These are phyloP conservation scores for Tauraco erythrolophus DNA, from an alignment of 2,113 vertebrate species.

Conservation along the genomic window DNA sequence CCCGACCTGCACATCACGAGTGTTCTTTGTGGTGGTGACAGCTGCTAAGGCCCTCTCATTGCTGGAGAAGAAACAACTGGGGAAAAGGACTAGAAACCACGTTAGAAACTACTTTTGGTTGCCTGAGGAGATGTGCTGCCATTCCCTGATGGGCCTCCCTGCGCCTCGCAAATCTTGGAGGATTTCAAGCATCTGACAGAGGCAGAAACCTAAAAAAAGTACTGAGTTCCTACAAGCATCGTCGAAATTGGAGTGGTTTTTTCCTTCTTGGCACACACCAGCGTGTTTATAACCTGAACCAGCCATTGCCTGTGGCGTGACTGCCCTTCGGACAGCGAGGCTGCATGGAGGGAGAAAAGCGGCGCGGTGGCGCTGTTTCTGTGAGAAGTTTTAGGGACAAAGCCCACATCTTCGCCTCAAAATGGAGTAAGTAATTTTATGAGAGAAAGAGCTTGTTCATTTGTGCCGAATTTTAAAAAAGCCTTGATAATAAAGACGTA, in stretches of 20 bases:
- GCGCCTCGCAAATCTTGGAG: rapidly evolving
- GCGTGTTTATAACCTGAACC: background rate
- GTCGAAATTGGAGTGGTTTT: background rate
- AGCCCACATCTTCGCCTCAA: rapidly evolving
- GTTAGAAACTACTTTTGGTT: background rate
- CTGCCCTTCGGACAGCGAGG: rapidly evolving
- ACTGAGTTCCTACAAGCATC: background rate
- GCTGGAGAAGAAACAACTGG: background rate
- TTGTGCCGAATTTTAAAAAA: background rate
- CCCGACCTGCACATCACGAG: rapidly evolving
- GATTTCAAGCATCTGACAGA: background rate
- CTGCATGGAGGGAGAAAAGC: rapidly evolving
- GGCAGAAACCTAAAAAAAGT: background rate
- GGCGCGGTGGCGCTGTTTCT: rapidly evolving
- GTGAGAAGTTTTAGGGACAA: background rate
- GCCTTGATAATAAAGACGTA: background rate
- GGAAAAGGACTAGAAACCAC: background rate
- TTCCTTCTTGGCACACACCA: background rate
- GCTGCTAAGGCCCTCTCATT: background rate
- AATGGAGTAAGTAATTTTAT: background rate
- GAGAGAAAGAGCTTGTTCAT: background rate
- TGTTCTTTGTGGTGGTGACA: background rate
- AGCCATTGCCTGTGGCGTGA: background rate
- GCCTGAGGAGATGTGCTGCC: background rate
- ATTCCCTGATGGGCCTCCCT: background rate